Conservation (phyloP, 1,140 invertebrate genomes). For the Macrostomum lignano region DNA sequence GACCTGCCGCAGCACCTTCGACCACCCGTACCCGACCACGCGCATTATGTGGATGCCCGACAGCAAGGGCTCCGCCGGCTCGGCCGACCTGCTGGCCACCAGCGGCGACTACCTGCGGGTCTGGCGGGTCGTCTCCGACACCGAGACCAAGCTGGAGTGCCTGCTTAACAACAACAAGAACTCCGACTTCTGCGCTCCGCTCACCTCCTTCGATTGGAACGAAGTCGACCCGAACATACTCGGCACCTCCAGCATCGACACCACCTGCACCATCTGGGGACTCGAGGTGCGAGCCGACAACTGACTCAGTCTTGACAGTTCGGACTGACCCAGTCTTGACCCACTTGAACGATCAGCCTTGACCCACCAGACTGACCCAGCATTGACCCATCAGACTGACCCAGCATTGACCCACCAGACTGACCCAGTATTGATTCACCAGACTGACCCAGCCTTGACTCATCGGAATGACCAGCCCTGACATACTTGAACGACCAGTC, state of each 20-base stretch:
- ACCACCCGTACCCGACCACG: constrained; percentile 95
- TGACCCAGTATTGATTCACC: too few relatives aligned
- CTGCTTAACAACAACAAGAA: constrained; percentile 93
- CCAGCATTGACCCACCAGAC: too few relatives aligned
- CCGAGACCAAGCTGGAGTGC: constrained; percentile 66
- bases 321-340: too few relatives aligned
- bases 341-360: too few relatives aligned
- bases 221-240: constrained; percentile 93
- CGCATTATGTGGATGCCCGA: constrained; percentile 99
- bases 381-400: too few relatives aligned
- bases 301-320: too few relatives aligned
- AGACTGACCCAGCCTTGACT: too few relatives aligned
- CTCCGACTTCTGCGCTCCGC: constrained; percentile 88
- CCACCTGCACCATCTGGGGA: constrained; percentile 97
- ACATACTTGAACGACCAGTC: too few relatives aligned
- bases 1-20: constrained; percentile 72
- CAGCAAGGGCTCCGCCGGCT: constrained; percentile 62
- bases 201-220: constrained; percentile 99
- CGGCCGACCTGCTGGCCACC: constrained; percentile 60
- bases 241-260: constrained; percentile 91
- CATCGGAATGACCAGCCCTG: too few relatives aligned
- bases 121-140: constrained; percentile 62
- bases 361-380: too few relatives aligned
- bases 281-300: constrained; percentile 47
- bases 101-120: constrained; percentile 85